Evolutionary conservation across 1,140 invertebrate genomes (phyloP), one percentile per base, ranked within the genome.

Genomic region (Heliconius himera): DNA sequence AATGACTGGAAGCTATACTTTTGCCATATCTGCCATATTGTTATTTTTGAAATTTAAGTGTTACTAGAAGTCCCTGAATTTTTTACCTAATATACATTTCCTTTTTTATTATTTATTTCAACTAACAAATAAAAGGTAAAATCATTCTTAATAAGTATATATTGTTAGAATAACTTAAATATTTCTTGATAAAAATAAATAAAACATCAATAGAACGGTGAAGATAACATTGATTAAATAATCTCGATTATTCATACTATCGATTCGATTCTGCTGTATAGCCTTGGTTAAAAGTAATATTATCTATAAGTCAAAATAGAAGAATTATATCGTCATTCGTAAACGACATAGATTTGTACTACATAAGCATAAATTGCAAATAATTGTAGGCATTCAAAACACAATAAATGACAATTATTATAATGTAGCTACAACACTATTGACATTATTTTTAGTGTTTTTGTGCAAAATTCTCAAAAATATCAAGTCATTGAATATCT

Each of bases 21-120:
- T 76, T 76, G 60, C 74, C 51, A 46, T 41, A 76, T 76, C 74
- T 76, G 74, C 74, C 74, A 76, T 76, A 76, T 76, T 76, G 74
- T 76, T 76, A 76, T 76, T 76, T 76, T 54, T 54, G 8, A 76
- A 76, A 33, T 38, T 76, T 26, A 8, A 76, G 33, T 76, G 74
- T 76, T 76, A 29, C 74, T 41, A 76, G 60, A 66, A 16, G 56
- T 66, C 60, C 1, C 11, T 16, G n/a, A 60, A 56, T 11, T 16
- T 46, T 46, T 46, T 46, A 46, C 41, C 13, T 46, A 46, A 46
- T n/a, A 51, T 51, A 51, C 49, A 51, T 51, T 18, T 8, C 6
- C 18, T 51, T 51, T 51, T 20, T 6, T 51, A 51, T 51, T 8
- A 20, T 51, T 51, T 20, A 51, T 51, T 20, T 51, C 18, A 8